Evolutionary conservation across 2,888 invertebrate species (phyloP).

Genomic region (Tipula vernalis): DNA sequence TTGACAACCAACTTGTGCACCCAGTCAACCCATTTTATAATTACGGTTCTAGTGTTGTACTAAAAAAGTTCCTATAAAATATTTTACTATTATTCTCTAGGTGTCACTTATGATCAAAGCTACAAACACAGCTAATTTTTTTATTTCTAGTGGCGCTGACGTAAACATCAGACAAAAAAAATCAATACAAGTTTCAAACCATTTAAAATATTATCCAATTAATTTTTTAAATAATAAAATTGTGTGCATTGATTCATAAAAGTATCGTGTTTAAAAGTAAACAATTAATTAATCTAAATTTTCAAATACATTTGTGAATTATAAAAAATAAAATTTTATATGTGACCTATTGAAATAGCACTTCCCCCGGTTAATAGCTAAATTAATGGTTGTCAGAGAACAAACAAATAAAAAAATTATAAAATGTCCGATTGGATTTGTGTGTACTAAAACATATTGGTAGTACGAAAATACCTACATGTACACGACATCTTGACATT

Average conservation of each 20-base stretch:
- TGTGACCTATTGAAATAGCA: not conserved
- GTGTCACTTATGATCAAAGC: not conserved
- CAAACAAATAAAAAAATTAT: not conserved
- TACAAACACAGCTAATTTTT: not conserved
- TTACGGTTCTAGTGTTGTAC: not conserved
- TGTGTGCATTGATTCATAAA: not conserved
- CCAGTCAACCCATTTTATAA: not conserved
- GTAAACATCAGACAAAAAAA: not conserved
- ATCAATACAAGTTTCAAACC: slow-evolving; percentile 4
- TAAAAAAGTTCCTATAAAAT: not conserved
- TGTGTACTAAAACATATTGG: not conserved
- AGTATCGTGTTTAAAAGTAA: not conserved
- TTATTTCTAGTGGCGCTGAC: not conserved
- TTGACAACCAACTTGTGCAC: not conserved
- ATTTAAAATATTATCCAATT: not conserved
- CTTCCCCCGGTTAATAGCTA: not conserved
- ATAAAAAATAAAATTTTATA: not conserved
- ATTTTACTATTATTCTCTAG: not conserved
- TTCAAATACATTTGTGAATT: not conserved
- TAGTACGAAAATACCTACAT: not conserved
- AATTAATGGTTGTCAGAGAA: not conserved
- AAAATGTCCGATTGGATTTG: slow-evolving; percentile 6
- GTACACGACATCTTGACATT: not conserved
- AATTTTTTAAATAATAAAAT: not conserved
- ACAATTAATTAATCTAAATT: not conserved